These are phyloP conservation scores for Tuta absoluta DNA, from an alignment of 2,888 invertebrate species.

Conservation along the genomic window DNA sequence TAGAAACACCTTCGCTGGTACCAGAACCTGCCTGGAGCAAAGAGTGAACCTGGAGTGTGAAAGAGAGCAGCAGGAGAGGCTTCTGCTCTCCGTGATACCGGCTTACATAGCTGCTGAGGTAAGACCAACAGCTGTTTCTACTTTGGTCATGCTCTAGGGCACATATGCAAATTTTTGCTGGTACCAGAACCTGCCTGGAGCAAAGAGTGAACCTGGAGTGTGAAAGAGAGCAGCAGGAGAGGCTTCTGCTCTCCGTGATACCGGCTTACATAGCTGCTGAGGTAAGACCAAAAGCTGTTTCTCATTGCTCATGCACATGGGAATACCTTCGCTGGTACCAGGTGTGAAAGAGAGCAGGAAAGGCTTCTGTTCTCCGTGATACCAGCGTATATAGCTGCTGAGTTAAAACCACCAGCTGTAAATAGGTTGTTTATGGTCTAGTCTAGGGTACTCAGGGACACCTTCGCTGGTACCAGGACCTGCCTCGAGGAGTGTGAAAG, in stretches of 20 bases:
- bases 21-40: conserved; percentile 94
- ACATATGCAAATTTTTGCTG: conserved; percentile 86
- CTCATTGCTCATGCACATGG: not conserved
- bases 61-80: conserved; percentile 95
- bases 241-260: conserved; percentile 94
- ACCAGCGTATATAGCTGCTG: conserved; percentile 96
- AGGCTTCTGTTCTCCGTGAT: conserved; percentile 94
- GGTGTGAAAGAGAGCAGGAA: conserved; percentile 92
- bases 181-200: conserved; percentile 94
- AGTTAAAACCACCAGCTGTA: conserved; percentile 81
- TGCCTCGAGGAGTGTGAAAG: conserved; percentile 96
- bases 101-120: conserved; percentile 97
- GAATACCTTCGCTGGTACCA: conserved; percentile 91
- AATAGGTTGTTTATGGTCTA: too few relatives aligned
- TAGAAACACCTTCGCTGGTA: conserved; percentile 93
- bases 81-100: conserved; percentile 95
- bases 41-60: conserved; percentile 95
- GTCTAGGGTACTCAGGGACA: too few relatives aligned
- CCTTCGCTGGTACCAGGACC: conserved; percentile 93
- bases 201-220: conserved; percentile 95
- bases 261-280: conserved; percentile 97
- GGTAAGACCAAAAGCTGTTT: conserved; percentile 76
- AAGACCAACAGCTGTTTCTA: conserved; percentile 45
- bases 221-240: conserved; percentile 96
- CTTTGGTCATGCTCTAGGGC: too few relatives aligned